These are phyloP conservation scores for Danionella cerebrum DNA, from an alignment of 2,113 vertebrate species.

Conservation along the genomic window DNA sequence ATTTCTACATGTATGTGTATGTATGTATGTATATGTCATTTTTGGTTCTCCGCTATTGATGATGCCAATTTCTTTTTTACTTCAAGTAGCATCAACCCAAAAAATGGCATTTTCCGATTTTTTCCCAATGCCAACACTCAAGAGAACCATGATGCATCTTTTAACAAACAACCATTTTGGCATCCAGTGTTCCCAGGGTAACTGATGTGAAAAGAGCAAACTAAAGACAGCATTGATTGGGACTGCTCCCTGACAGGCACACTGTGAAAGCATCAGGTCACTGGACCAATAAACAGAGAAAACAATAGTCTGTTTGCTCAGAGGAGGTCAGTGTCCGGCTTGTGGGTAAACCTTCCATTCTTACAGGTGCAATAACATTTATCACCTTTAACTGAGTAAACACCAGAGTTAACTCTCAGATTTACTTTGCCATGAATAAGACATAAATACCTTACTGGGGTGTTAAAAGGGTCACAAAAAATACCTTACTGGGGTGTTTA, in stretches of 20 bases:
- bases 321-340: slow-evolving; percentile 14
- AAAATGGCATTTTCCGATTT: too few species aligned
- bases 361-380: neutral
- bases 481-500: too few species aligned
- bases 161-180: neutral
- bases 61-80: too few species aligned
- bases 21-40: too few species aligned
- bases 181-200: slow-evolving; percentile 27
- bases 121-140: too few species aligned
- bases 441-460: too few species aligned
- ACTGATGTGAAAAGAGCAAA: slow-evolving; percentile 28
- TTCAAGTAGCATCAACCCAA: too few species aligned
- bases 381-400: slow-evolving; percentile 21
- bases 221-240: slow-evolving; percentile 34
- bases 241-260: neutral
- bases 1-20: too few species aligned
- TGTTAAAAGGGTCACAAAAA: too few species aligned
- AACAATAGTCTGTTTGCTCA: slow-evolving; percentile 31
- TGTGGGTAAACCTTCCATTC: slow-evolving; percentile 6
- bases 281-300: slow-evolving; percentile 27
- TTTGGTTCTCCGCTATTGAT: too few species aligned
- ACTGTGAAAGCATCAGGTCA: neutral
- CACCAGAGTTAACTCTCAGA: neutral
- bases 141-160: too few species aligned
- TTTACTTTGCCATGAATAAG: neutral